Evolutionary conservation across 2,113 vertebrate species (phyloP), one percentile per base, ranked within the genome.

Genomic region (Gymnarchus niloticus): DNA sequence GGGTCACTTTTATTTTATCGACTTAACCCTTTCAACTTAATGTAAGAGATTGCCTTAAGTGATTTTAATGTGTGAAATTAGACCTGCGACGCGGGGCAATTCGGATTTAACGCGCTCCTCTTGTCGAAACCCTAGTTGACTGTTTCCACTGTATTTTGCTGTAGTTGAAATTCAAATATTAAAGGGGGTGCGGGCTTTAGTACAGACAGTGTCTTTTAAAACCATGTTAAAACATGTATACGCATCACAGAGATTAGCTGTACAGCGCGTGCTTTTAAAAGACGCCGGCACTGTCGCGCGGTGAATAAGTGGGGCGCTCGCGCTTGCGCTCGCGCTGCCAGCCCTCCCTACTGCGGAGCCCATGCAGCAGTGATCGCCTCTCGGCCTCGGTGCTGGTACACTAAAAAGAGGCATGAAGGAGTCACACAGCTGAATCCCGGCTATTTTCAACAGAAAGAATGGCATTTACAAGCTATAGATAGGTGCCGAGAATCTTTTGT

Each of bases 341-440:
- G 48, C 83, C 48, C 28, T 76, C 33, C 33, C 28, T 83, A 56
- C 54, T 49, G 56, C 28, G 85, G 56, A 59, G 28, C 10, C 56
- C 48, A 56, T 82, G 33, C 52, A 56, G 83, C 61, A 28, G 69
- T 56, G n/a, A n/a, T 59, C 85, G 44, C 78, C 6, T 73, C 83
- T 80, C 83, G 76, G 61, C 83, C 86, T 46, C 49, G 8, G 51
- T 89, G 88, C 48, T 88, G 89, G 89, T 89, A 57, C 78, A 88
- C 41, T n/a, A 81, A 46, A 85, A 81, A 84, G 65, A 85, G 52
- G 65, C 65, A 86, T 92, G 92, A 94, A 82, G 85, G 87, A 91
- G 87, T 88, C 89, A 87, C 87, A 92, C 93, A 93, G 93, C 93
- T 93, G 93, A 90, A 80, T 85, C 82, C 54, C 83, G 65, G 78